phyloP scores from a whole-genome alignment of 1,140 invertebrate genomes.

The Chrysoperla carnea region DNA sequence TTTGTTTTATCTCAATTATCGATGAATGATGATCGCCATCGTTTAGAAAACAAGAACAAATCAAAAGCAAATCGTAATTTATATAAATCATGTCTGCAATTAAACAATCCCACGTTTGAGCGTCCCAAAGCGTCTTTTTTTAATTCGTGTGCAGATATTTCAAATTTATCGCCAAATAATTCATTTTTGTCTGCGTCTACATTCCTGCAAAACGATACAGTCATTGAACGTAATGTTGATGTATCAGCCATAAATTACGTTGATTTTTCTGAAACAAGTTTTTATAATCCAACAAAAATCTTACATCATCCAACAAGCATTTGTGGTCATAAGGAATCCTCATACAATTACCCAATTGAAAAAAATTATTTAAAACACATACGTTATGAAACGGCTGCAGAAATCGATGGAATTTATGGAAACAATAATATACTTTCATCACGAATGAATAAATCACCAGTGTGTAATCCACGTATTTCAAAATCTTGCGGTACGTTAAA shows the following conservation, averaged over 20 bases:
- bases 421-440: neutral
- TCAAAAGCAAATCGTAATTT: neutral
- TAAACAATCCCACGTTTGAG: neutral
- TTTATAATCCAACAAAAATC: neutral
- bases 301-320: neutral
- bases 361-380: slow-evolving; percentile 20
- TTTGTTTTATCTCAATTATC: slow-evolving; percentile 51
- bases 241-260: neutral
- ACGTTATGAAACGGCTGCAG: slow-evolving; percentile 14
- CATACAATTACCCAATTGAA: neutral
- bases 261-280: neutral
- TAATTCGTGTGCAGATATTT: neutral
- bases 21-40: neutral
- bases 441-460: neutral
- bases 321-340: neutral
- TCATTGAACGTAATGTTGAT: neutral
- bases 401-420: slow-evolving; percentile 4
- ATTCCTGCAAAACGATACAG: neutral
- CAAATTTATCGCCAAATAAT: neutral
- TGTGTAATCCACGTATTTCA: slow-evolving; percentile 9
- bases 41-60: neutral
- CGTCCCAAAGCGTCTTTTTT: neutral
- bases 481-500: slow-evolving; percentile 10
- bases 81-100: neutral
- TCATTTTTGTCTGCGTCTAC: neutral